These are phyloP conservation scores for Caenorhabditis wallacei DNA, from an alignment of 2,888 invertebrate genomes.

Conservation along the genomic window DNA sequence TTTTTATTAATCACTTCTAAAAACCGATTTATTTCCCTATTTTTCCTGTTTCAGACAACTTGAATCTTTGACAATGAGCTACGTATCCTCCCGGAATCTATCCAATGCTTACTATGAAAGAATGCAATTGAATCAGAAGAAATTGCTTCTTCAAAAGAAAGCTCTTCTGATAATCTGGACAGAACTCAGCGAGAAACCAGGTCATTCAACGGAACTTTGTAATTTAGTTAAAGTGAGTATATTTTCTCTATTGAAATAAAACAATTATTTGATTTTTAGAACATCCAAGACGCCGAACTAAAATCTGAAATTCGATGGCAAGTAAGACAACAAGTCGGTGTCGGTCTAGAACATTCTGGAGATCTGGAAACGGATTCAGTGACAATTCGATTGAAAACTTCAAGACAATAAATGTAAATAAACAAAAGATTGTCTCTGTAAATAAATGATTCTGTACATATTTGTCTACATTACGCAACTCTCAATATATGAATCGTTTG, in stretches of 20 bases:
- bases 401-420: constrained; percentile 11
- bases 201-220: constrained; percentile 17
- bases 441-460: constrained; percentile 18
- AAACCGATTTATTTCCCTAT: too few relatives aligned
- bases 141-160: constrained; percentile 34
- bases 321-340: constrained; percentile 34
- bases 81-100: constrained; percentile 20
- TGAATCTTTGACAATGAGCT: constrained; percentile 56
- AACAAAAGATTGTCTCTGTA: constrained; percentile 2
- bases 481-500: too few relatives aligned
- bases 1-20: too few relatives aligned
- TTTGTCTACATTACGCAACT: not conserved
- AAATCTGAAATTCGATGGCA: constrained; percentile 43
- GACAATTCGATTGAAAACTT: constrained; percentile 24
- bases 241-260: too few relatives aligned
- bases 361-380: constrained; percentile 9
- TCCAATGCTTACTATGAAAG: constrained; percentile 25
- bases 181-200: constrained; percentile 19
- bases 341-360: constrained; percentile 32
- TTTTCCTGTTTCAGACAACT: constrained; percentile 48
- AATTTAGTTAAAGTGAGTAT: constrained; percentile 28
- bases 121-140: constrained; percentile 34
- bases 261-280: constrained; percentile 27
- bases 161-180: constrained; percentile 48
- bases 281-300: constrained; percentile 32